Evolutionary conservation across 2,797 vertebrate species (phyloP), one percentile per base, ranked within the genome.

Genomic region (Tarsius wallacei): DNA sequence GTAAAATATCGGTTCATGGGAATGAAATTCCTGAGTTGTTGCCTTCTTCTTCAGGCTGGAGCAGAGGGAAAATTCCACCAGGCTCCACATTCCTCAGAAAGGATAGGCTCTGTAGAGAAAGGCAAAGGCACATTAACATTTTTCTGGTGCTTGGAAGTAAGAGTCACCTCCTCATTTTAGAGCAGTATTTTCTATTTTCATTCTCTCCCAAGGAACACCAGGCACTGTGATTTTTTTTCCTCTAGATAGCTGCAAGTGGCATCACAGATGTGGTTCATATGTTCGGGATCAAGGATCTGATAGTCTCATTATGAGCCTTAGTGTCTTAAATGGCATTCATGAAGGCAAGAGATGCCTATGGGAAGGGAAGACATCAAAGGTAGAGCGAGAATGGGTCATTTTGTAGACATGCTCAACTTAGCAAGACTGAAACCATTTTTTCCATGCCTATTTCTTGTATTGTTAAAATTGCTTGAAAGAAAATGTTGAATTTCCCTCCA

Each of bases 331-430:
- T 94, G 96, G 90, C 57, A 88, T 0, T 0, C 15, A 63, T 21
- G 55, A 73, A 96, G 53, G 36, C 42, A 87, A 94, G 42, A 82
- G 24, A 31, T 47, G 31, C 47, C 86, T 90, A 84, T 83, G 86
- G 74, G 77, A 96, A 78, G 87, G 93, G 90, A 97, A 94, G 42
- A 96, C 80, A 97, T 97, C 95, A 97, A 97, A 87, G 83, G 86
- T 47, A 61, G 97, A 57, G 82, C 97, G 88, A 97, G 97, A 97
- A 97, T 96, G 64, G 83, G 28, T 90, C 97, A 85, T 88, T 71
- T 95, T 98, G 97, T 96, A 98, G 98, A 98, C 82, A 94, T 84
- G 24, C 63, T 94, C 84, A 94, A 31, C 91, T 98, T 97, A 98
- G 96, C 91, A 97, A 98, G 91, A 94, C 89, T 90, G 55, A 63